Evolutionary conservation across 2,888 invertebrate species (phyloP).

Genomic region (Hypsopygia costalis): DNA sequence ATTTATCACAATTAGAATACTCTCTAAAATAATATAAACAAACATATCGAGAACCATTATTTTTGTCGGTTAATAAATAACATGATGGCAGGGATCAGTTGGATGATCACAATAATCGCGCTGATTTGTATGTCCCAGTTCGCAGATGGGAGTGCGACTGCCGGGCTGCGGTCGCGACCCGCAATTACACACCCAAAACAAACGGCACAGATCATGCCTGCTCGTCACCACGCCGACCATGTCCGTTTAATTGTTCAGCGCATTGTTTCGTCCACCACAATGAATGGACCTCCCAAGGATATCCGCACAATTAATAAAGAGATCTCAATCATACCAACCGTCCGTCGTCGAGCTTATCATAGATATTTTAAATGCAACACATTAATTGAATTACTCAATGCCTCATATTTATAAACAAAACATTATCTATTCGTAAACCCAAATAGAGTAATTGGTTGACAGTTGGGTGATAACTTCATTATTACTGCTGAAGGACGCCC

Average conservation of each 20-base stretch:
- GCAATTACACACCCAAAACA: constrained; percentile 70
- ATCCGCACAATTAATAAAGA: constrained; percentile 2
- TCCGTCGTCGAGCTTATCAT: neutral
- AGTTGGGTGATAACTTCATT: constrained; percentile 38
- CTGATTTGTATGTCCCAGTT: constrained; percentile 28
- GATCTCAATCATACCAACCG: constrained; percentile 7
- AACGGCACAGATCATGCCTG: constrained; percentile 52
- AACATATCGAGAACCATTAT: too few species aligned
- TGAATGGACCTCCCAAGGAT: constrained; percentile 26
- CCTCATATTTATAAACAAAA: constrained; percentile 10
- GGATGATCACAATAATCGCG: constrained; percentile 15
- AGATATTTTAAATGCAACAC: neutral
- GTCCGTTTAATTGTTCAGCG: constrained; percentile 62
- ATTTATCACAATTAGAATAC: too few species aligned
- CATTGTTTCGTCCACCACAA: constrained; percentile 35
- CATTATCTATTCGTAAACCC: constrained; percentile 11
- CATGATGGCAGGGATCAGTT: constrained; percentile 5
- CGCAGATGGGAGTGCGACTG: constrained; percentile 45
- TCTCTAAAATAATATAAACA: too few species aligned
- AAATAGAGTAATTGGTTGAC: constrained; percentile 30
- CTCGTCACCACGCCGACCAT: neutral
- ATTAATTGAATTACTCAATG: constrained; percentile 1
- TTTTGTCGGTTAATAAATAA: too few species aligned
- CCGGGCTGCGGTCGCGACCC: constrained; percentile 53
- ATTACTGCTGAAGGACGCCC: constrained; percentile 37